Base-by-base conservation (phyloP, 1,140 invertebrate species). In the Mycetomoellerius zeteki region DNA sequence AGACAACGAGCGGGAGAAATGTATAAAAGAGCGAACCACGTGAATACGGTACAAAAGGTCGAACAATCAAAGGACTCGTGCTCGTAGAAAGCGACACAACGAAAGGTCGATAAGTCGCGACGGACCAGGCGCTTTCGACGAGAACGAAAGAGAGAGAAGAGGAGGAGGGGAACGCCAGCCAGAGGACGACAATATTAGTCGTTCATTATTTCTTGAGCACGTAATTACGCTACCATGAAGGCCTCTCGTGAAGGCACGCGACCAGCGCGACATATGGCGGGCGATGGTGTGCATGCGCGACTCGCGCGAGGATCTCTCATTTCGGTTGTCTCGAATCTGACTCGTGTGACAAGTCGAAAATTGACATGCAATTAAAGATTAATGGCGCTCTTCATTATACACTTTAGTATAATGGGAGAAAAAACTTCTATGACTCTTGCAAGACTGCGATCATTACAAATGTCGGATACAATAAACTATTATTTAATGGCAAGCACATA, bases 31-130 rank as follows among this genome's bases (percentile, higher is more conserved):
- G 80, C 47, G 43, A 21, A 87, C 43, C n/a, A 52, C 30, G 27
- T 71, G 64, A 69, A 65, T 77, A 58, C 71, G 65, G 52, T 72
- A 82, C n/a, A 71, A 82, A 82, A 84, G 80, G 69, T 84, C 71
- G 76, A 67, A 65, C 86, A 89, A 92, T 93, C 92, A 92, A 93
- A 93, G 90, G 86, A 86, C 76, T 85, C 77, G 82, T 86, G 88
- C 76, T 75, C 64, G 86, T 88, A 86, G 81, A 78, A 90, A 88
- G 90, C 91, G 90, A 92, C 91, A 93, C 92, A 88, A 93, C 91
- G 91, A 92, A 92, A 93, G 93, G 94, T 94, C 94, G 93, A 94
- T 94, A 94, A 94, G 93, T 93, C 91, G 88, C 88, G 89, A 86
- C 62, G 78, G 90, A 43, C 24, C n/a, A 58, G 58, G 54, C 43